Evolutionary conservation across 2,797 vertebrate species (phyloP), one percentile per base, ranked within the genome.

Genomic region (Sphenopsis melanotis): DNA sequence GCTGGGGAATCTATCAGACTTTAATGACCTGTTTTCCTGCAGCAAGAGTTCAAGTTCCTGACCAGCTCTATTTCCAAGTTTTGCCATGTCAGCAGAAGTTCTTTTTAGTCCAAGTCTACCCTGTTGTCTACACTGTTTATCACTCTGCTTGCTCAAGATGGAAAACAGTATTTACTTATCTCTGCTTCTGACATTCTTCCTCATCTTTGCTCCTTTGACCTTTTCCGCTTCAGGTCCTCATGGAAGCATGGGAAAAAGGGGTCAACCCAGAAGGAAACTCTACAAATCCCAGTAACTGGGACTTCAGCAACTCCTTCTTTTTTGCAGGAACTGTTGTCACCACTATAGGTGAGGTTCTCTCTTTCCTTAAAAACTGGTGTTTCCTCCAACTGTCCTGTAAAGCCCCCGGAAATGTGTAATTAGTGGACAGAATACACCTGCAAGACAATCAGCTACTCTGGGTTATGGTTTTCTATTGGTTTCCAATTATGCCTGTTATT

Each of bases 231-330:
- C 96, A 99, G 99, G 98, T 99, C 94, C 99, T 99, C 93, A 97
- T 99, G 97, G 98, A 99, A 90, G 99, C 98, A 76, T 99, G 98
- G 98, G 98, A 98, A 94, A 99, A 98, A 70, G 99, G 99, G 5
- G 98, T 99, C 80, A 99, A 98, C 91, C 99, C 99, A 29, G 98
- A 98, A 41, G 98, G 98, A 82, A 99, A 99, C 94, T 99, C 98
- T 34, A 99, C 98, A 9, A 99, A 98, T 97, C 98, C 98, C 82
- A 99, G 98, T 96, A 99, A 99, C 98, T 99, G 99, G 99, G 99
- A 99, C 95, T 99, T 99, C 52, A 98, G 98, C 94, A 99, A 98
- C 96, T 99, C 99, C 63, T 99, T 99, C 97, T 99, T 99, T 95
- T 99, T 99, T 87, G 98, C 98, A 27, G 98, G 99, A 92, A 99